A percentile compares a stretch with the other conserved stretches of the same genome.
These are phyloP conservation scores for Terrapene triunguis DNA, from an alignment of 2,113 vertebrate species.

Conservation along the genomic window DNA sequence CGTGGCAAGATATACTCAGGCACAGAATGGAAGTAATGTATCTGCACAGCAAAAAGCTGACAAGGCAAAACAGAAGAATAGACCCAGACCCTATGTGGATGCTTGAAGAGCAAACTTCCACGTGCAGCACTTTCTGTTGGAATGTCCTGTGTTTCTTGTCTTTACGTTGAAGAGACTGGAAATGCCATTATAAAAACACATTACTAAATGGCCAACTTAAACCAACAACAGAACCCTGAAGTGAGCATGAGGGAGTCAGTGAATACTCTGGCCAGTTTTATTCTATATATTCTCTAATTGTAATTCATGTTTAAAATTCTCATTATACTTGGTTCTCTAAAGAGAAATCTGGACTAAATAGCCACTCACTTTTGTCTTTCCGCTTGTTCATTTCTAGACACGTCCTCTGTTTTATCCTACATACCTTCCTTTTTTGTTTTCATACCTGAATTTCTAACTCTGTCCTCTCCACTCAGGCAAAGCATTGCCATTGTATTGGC, in stretches of 20 bases:
- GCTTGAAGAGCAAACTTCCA: conserved; percentile 5
- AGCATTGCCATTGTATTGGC: not conserved
- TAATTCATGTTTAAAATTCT: not conserved
- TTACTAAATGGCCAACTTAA: not conserved
- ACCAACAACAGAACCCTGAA: not conserved
- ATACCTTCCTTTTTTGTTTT: not conserved
- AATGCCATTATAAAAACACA: not conserved
- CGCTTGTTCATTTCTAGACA: not conserved
- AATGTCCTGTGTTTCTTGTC: rapidly evolving
- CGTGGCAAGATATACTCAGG: conserved; percentile 84
- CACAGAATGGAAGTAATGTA: conserved; percentile 25
- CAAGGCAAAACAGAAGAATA: conserved; percentile 77
- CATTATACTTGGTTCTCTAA: not conserved
- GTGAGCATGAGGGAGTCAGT: not conserved
- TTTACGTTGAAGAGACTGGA: not conserved
- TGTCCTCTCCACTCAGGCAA: not conserved
- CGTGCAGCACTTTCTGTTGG: rapidly evolving
- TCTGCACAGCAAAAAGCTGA: conserved; percentile 32
- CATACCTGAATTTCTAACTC: not conserved
- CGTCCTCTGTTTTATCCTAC: not conserved
- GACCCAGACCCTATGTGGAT: conserved; percentile 38
- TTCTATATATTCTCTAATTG: not conserved
- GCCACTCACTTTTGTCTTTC: not conserved
- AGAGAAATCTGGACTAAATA: not conserved
- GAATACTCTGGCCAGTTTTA: not conserved